phyloP scores from a whole-genome alignment of 1,140 invertebrate species.

The Zaprionus ghesquierei region DNA sequence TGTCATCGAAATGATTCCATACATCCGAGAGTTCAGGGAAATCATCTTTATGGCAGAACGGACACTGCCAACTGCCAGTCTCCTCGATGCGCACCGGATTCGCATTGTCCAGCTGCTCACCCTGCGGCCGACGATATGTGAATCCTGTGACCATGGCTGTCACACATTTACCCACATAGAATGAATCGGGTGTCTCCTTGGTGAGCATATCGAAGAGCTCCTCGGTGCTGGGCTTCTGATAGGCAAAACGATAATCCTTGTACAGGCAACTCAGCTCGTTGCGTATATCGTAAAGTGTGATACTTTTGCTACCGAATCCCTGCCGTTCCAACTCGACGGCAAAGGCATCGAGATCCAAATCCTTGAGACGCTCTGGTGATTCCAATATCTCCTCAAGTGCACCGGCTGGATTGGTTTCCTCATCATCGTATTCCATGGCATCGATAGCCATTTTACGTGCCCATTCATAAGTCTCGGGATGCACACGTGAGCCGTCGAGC shows the following conservation, averaged over 20 bases:
- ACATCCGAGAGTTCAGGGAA: constrained; percentile 98
- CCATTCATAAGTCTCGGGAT: constrained; percentile 99
- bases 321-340: constrained; percentile 98
- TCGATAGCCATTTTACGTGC: constrained; percentile 99
- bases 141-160: constrained; percentile 90
- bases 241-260: constrained; percentile 94
- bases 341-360: constrained; percentile 99
- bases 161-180: constrained; percentile 95
- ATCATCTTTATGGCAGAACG: constrained; percentile 97
- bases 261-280: constrained; percentile 97
- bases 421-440: constrained; percentile 98
- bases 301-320: constrained; percentile 98
- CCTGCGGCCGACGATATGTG: constrained; percentile 93
- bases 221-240: constrained; percentile 90
- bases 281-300: constrained; percentile 98
- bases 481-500: constrained; percentile 97
- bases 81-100: constrained; percentile 95
- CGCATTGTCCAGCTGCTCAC: constrained; percentile 96
- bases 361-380: constrained; percentile 96
- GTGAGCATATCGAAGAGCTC: constrained; percentile 97
- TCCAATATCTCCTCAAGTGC: constrained; percentile 98
- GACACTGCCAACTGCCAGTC: constrained; percentile 96
- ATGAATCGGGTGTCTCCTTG: constrained; percentile 97
- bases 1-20: constrained; percentile 99
- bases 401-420: constrained; percentile 96